Conservation (phyloP, 2,797 vertebrate genomes). For the Austrolebias charrua region DNA sequence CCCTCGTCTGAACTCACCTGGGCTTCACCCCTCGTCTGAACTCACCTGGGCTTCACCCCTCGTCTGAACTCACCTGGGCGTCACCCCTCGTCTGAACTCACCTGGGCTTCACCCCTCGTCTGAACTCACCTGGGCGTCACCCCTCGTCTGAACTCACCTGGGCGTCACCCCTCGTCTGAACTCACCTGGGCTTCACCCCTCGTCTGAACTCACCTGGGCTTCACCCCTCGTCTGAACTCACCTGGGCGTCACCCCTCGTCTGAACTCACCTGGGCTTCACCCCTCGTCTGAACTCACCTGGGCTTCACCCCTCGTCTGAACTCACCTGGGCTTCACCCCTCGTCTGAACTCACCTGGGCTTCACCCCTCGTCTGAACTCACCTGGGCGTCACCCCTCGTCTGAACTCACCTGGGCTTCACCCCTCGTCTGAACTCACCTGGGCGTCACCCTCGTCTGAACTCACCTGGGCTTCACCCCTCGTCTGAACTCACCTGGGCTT, state of each 20-base stretch:
- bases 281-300: conserved; percentile 64
- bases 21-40: conserved; percentile 70
- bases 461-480: conserved; percentile 62
- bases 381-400: conserved; percentile 65
- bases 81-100: conserved; percentile 67
- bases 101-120: conserved; percentile 65
- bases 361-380: conserved; percentile 67
- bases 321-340: conserved; percentile 61
- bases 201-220: conserved; percentile 69
- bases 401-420: conserved; percentile 66
- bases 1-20: conserved; percentile 64
- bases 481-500: conserved; percentile 69
- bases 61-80: conserved; percentile 69
- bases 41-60: conserved; percentile 61
- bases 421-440: conserved; percentile 69
- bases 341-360: conserved; percentile 69
- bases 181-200: conserved; percentile 61
- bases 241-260: conserved; percentile 65
- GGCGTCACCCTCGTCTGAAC: too few species aligned
- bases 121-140: conserved; percentile 65
- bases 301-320: conserved; percentile 70
- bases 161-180: conserved; percentile 69
- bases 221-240: conserved; percentile 67
- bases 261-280: conserved; percentile 66
- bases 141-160: conserved; percentile 64